These are phyloP conservation scores for Philereme vetulata DNA, from an alignment of 2,888 invertebrate species.

Conservation along the genomic window DNA sequence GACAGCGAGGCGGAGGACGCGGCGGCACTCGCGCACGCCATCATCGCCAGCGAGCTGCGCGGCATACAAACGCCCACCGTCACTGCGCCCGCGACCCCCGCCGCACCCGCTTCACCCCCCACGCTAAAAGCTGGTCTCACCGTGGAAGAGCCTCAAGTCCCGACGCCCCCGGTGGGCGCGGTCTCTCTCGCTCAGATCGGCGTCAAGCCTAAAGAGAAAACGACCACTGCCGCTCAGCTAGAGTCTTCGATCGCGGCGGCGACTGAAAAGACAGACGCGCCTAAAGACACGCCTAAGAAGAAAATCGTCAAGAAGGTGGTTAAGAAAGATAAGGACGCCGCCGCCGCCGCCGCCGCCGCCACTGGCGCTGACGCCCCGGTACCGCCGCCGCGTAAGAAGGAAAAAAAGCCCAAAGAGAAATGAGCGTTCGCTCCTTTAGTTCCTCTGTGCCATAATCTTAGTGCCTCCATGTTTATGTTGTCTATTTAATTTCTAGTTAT, in stretches of 20 bases:
- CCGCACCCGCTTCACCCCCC: constrained; percentile 45
- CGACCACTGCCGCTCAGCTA: constrained; percentile 68
- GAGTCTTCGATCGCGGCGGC: constrained; percentile 68
- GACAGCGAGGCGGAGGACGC: constrained; percentile 81
- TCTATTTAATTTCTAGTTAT: constrained; percentile 67
- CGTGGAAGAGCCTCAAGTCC: constrained; percentile 68
- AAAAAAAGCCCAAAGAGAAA: constrained; percentile 82
- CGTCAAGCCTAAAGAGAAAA: constrained; percentile 67
- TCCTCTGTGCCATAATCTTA: constrained; percentile 80
- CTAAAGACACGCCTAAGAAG: constrained; percentile 64
- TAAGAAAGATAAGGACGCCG: constrained; percentile 71
- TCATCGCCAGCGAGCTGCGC: constrained; percentile 77
- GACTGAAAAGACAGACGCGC: constrained; percentile 33
- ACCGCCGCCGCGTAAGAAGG: constrained; percentile 82
- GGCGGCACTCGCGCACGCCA: constrained; percentile 72
- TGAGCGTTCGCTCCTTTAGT: constrained; percentile 66
- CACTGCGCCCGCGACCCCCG: constrained; percentile 50
- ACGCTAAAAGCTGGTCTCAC: constrained; percentile 55
- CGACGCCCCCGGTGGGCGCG: constrained; percentile 78
- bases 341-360: constrained; percentile 43
- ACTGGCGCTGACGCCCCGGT: constrained; percentile 71
- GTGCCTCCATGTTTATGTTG: constrained; percentile 63
- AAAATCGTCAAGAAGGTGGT: constrained; percentile 78
- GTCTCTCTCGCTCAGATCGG: constrained; percentile 81
- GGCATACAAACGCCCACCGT: constrained; percentile 60